Conservation (phyloP, 2,888 invertebrate species). For the Campopleginae sp. region DNA sequence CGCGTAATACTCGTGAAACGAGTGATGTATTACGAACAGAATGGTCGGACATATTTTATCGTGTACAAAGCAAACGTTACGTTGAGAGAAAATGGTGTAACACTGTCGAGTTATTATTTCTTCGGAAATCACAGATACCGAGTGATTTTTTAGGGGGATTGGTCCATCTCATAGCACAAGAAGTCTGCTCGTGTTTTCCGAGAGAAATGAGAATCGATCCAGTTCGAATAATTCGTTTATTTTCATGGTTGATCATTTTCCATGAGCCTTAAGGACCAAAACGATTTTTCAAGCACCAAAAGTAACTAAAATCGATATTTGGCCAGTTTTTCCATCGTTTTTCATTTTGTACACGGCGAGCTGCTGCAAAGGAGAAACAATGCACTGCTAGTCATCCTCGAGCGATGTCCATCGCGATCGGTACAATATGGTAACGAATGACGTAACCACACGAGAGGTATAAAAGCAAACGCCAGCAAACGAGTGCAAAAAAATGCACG, state of each 20-base stretch:
- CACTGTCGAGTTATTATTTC: background rate
- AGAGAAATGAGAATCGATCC: background rate
- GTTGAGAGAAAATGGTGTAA: background rate
- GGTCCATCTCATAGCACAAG: background rate
- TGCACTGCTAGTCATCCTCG: background rate
- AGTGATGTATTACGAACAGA: conserved; percentile 4
- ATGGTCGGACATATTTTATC: conserved; percentile 6
- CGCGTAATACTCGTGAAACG: conserved; percentile 35
- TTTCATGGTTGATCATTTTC: background rate
- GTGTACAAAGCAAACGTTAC: background rate
- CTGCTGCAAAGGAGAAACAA: background rate
- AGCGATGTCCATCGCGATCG: conserved; percentile 18
- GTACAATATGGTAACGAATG: conserved; percentile 30
- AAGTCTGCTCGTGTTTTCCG: background rate
- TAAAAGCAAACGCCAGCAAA: conserved; percentile 25
- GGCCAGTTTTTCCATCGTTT: background rate
- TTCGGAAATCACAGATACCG: background rate
- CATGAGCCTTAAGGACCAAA: background rate
- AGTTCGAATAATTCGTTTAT: background rate
- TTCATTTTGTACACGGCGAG: background rate
- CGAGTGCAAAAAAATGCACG: conserved; percentile 2
- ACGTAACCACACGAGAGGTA: conserved; percentile 50
- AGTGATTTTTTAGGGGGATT: too few species aligned
- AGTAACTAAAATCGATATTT: background rate
- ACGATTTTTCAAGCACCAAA: background rate